These are phyloP conservation scores for Pluvianellus socialis DNA, from an alignment of 2,113 vertebrate genomes.

Conservation along the genomic window DNA sequence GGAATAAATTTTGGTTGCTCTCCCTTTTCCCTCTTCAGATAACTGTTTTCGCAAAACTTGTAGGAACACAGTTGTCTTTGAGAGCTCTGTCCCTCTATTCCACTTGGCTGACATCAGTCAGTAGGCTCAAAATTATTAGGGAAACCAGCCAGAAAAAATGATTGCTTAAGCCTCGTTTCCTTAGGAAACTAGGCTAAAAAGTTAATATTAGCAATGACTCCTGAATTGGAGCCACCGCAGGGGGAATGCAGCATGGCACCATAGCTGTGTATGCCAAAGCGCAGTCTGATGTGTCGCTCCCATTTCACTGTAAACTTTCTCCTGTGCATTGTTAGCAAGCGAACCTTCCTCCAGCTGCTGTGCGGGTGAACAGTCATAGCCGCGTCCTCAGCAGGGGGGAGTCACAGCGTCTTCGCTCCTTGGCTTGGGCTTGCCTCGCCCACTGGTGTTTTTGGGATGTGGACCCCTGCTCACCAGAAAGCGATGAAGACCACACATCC, in stretches of 20 bases:
- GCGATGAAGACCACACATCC: background rate
- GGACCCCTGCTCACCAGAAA: background rate
- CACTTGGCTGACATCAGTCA: constrained; percentile 15
- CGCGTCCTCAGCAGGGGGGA: background rate
- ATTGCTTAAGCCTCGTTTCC: constrained; percentile 51
- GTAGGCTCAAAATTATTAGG: constrained; percentile 22
- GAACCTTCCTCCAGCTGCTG: background rate
- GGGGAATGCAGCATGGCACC: background rate
- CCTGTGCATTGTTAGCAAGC: background rate
- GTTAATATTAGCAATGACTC: constrained; percentile 6
- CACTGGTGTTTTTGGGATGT: background rate
- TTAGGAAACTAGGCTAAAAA: constrained; percentile 32
- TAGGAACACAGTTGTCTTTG: background rate
- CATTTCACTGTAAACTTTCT: background rate
- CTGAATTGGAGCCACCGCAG: background rate
- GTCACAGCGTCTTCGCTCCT: background rate
- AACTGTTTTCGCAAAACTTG: background rate
- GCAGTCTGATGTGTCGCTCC: background rate
- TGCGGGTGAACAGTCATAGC: background rate
- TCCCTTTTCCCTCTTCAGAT: background rate
- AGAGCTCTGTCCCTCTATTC: background rate
- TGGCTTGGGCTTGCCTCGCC: background rate
- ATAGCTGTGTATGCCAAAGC: background rate
- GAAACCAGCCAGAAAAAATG: constrained; percentile 21
- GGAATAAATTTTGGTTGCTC: background rate